Percentiles rank a stretch among this genome's conserved stretches.
phyloP scores from a whole-genome alignment of 2,797 vertebrate species.

The Schizothorax lantsangensis region DNA sequence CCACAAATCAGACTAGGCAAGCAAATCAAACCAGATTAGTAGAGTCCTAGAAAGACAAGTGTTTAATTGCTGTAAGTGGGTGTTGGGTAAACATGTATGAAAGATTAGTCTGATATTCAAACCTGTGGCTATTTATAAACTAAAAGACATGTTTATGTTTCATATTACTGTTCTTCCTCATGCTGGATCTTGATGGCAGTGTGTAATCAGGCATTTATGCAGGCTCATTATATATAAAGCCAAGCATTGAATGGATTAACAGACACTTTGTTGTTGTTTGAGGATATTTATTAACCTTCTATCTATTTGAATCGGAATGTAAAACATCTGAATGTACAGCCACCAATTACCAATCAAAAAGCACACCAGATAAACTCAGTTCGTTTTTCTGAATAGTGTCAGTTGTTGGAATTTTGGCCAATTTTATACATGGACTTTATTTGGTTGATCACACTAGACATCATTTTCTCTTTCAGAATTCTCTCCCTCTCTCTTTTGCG shows the following conservation, averaged over 20 bases:
- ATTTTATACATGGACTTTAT: not conserved
- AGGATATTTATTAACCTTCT: conserved; percentile 33
- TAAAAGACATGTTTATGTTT: not conserved
- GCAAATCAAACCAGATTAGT: conserved; percentile 14
- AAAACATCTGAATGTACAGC: not conserved
- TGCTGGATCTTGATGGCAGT: not conserved
- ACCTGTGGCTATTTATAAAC: not conserved
- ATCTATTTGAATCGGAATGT: not conserved
- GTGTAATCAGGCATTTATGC: not conserved
- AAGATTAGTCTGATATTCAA: conserved; percentile 16
- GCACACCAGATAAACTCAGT: not conserved
- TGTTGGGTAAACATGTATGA: conserved; percentile 10
- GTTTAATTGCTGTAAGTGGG: conserved; percentile 1
- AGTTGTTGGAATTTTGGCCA: not conserved
- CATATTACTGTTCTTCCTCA: not conserved
- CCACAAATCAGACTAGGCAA: conserved; percentile 18
- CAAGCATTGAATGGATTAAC: not conserved
- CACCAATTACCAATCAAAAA: conserved; percentile 18
- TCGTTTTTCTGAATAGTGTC: not conserved
- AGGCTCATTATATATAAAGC: not conserved
- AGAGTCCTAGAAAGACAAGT: not conserved
- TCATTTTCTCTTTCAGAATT: not conserved
- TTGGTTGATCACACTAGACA: not conserved
- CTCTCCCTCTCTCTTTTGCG: not conserved
- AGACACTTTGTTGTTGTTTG: not conserved